Evolutionary conservation across 1,140 invertebrate genomes (phyloP), one percentile per base, ranked within the genome.

Genomic region (Drosophila kikkawai): DNA sequence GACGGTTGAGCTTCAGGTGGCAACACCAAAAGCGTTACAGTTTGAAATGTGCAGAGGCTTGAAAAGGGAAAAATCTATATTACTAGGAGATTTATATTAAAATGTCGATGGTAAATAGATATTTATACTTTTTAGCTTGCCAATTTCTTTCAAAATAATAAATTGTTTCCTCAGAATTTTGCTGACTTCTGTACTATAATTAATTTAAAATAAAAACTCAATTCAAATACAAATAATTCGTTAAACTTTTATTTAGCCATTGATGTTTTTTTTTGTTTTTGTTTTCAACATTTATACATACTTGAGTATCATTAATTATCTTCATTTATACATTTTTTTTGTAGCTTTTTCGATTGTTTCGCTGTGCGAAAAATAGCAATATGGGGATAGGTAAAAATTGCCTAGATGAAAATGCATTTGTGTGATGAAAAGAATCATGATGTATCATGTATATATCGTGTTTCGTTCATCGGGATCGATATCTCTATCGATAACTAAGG

Each of bases 231-330:
- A 50, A 39, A 68, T 79, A 75, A 44, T 68, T 84, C 75, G 74
- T 81, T 69, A 69, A 85, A 82, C 69, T 68, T 85, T 85, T 85
- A 86, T 86, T 85, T 79, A 82, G 81, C 83, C 82, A 77, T 87
- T 87, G 70, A 71, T 71, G 75, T 83, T 80, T 83, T 71, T 67
- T 48, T 70, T 83, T 74, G 75, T 3, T 67, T 3, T 67, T 55
- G 34, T 59, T 60, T 59, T 13, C 58, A 58, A 60, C 39, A 75
- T 68, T 69, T 68, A 78, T 59, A 85, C 68, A 80, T 88, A 78
- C 85, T 87, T 87, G 84, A 87, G 84, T 87, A 87, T 87, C 80
- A 77, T 82, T 80, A 73, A 53, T 67, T 41, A 45, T 69, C 50
- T 60, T 63, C 34, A 44, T 64, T 58, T 55, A 22, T 55, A 37